Percentiles rank a stretch among this genome's conserved stretches.
phyloP scores from a whole-genome alignment of 2,888 invertebrate species.

The Terebella lapidaria region DNA sequence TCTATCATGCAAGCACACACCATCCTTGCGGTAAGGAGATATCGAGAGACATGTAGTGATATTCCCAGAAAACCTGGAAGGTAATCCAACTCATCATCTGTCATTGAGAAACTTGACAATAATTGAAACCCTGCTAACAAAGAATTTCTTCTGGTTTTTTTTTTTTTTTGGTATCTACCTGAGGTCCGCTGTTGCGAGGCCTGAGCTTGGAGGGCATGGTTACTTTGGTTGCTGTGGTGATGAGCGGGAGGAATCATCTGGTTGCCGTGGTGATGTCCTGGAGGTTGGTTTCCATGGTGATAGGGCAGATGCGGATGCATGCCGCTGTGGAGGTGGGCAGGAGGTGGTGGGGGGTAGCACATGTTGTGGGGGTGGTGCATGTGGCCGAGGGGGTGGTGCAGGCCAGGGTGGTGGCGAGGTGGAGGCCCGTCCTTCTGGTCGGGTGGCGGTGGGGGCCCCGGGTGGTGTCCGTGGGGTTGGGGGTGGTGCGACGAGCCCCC shows the following conservation, averaged over 20 bases:
- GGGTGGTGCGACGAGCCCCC: background rate
- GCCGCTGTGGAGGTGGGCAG: background rate
- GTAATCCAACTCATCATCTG: too few relatives aligned
- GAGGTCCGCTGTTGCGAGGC: conserved; percentile 1
- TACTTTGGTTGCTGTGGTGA: background rate
- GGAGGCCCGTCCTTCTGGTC: background rate
- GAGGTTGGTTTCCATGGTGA: background rate
- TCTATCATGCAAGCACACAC: too few relatives aligned
- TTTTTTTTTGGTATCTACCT: background rate
- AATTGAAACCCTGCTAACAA: too few relatives aligned
- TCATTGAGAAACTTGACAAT: too few relatives aligned
- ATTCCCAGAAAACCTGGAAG: too few relatives aligned
- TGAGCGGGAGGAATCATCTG: background rate
- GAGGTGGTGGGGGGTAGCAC: background rate
- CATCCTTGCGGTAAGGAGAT: too few relatives aligned
- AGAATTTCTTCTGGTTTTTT: too few relatives aligned
- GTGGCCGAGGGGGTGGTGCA: background rate
- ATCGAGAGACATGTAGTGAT: too few relatives aligned
- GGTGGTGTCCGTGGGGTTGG: background rate
- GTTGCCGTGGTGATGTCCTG: background rate
- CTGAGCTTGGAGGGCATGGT: background rate
- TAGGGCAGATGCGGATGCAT: background rate
- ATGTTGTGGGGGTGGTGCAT: background rate
- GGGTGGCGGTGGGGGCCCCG: conserved; percentile 3
- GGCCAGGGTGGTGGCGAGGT: background rate